These are phyloP conservation scores for Rhynchophorus ferrugineus DNA, from an alignment of 1,140 invertebrate species.

Conservation along the genomic window DNA sequence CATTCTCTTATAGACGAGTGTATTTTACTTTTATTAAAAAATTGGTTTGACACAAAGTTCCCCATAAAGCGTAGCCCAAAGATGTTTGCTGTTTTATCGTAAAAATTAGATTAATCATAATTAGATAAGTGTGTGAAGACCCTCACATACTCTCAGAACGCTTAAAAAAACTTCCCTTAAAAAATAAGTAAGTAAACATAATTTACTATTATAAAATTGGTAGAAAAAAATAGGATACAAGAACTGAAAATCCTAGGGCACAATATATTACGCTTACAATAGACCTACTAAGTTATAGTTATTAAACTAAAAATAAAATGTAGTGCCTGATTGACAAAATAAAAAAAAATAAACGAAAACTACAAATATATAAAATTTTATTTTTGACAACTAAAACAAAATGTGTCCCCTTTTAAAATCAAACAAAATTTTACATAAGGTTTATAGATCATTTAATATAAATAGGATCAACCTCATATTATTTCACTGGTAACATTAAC, in stretches of 20 bases:
- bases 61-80: background rate
- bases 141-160: background rate
- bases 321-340: constrained; percentile 18
- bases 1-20: too few relatives aligned
- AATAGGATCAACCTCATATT: too few relatives aligned
- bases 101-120: background rate
- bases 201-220: constrained; percentile 2
- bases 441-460: too few relatives aligned
- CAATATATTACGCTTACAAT: constrained; percentile 22
- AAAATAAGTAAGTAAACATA: background rate
- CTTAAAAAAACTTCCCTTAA: constrained; percentile 5
- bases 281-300: constrained; percentile 15
- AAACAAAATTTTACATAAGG: too few relatives aligned
- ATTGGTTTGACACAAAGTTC: background rate
- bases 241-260: constrained; percentile 25
- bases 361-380: constrained; percentile 2
- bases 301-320: constrained; percentile 12
- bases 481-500: too few relatives aligned
- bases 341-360: background rate
- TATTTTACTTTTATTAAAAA: too few relatives aligned
- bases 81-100: background rate
- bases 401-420: too few relatives aligned
- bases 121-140: background rate
- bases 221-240: constrained; percentile 10
- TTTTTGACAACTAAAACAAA: background rate